Evolutionary conservation across 2,888 invertebrate genomes (phyloP).

Genomic region (Branchipolynoe longqiensis): DNA sequence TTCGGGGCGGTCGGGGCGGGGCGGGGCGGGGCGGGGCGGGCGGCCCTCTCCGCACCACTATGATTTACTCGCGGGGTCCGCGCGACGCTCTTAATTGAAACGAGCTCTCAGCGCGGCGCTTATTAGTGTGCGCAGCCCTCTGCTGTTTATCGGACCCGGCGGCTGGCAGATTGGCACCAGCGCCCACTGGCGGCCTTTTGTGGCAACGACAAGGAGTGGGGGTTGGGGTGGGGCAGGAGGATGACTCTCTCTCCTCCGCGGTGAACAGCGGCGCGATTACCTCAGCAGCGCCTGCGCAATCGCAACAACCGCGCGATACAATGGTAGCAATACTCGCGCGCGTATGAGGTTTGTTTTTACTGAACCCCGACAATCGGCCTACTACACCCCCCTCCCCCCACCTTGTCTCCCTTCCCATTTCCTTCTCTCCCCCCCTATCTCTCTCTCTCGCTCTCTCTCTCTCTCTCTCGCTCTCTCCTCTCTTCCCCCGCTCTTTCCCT

Average conservation of each 20-base stretch:
- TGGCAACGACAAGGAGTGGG: not conserved
- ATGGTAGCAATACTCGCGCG: slow-evolving; percentile 19
- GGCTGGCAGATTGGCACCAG: slow-evolving; percentile 24
- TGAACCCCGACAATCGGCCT: not conserved
- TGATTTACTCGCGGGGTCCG: slow-evolving; percentile 54
- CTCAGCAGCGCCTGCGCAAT: no score
- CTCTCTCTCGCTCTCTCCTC: no score
- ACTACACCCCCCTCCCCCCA: not conserved
- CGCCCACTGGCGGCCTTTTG: not conserved
- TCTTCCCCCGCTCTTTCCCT: no score
- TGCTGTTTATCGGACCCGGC: slow-evolving; percentile 7
- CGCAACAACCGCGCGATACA: slow-evolving; percentile 21
- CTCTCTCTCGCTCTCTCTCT: no score
- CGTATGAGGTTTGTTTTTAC: slow-evolving; percentile 13
- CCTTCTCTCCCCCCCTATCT: no score
- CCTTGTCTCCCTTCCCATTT: not conserved
- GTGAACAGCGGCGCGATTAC: no score
- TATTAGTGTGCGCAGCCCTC: slow-evolving; percentile 54
- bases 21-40: not conserved
- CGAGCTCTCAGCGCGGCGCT: slow-evolving; percentile 28
- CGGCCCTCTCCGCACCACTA: slow-evolving; percentile 42
- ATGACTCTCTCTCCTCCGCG: no score
- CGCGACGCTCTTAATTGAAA: slow-evolving; percentile 46
- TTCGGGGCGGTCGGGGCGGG: not conserved
- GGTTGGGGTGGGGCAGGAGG: not conserved